A percentile compares a stretch with the other conserved stretches of the same genome.
Conservation (phyloP, 1,140 invertebrate genomes). For the Ruditapes philippinarum region DNA sequence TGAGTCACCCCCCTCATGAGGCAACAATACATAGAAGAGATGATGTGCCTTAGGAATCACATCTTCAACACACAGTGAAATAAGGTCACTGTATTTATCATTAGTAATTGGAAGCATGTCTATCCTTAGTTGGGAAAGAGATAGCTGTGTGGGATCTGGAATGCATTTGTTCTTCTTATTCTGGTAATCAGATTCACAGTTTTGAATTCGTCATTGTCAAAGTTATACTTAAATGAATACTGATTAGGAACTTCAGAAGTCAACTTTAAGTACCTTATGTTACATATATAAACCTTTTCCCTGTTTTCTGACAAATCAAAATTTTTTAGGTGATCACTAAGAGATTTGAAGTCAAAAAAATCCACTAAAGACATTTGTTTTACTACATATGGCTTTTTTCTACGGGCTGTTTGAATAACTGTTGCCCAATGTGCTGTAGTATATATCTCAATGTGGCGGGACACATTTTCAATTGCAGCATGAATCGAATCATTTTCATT, state of each 20-base stretch:
- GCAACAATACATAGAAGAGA: background rate
- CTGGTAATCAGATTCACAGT: background rate
- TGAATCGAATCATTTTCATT: constrained; percentile 15
- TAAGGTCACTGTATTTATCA: constrained; percentile 7
- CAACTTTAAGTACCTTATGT: background rate
- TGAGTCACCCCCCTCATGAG: constrained; percentile 4
- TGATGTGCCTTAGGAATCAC: background rate
- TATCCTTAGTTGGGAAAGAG: background rate
- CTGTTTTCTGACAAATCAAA: background rate
- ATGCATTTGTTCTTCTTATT: background rate
- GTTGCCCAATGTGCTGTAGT: background rate
- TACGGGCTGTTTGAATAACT: background rate
- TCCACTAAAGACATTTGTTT: background rate
- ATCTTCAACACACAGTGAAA: background rate
- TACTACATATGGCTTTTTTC: background rate
- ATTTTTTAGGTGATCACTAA: background rate
- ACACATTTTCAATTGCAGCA: background rate
- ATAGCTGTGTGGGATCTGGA: background rate
- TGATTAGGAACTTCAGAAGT: background rate
- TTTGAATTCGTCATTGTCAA: background rate
- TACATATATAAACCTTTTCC: background rate
- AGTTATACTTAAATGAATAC: background rate
- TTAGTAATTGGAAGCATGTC: background rate
- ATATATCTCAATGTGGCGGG: background rate
- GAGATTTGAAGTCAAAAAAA: background rate